These are phyloP conservation scores for Riparia riparia DNA, from an alignment of 2,113 vertebrate species.

Conservation along the genomic window DNA sequence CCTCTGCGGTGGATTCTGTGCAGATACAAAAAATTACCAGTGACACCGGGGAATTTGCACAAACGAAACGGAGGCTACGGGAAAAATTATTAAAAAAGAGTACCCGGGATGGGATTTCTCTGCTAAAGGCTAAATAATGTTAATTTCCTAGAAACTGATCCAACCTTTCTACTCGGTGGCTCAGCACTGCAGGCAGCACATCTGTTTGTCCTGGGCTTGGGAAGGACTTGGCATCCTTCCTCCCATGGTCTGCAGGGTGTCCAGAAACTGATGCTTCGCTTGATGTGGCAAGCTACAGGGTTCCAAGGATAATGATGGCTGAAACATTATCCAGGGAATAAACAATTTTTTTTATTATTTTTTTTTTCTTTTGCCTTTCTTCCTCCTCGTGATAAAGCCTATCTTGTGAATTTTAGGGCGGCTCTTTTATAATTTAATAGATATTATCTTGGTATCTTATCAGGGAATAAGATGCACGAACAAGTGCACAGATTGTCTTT, in stretches of 20 bases:
- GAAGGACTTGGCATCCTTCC: slow-evolving; percentile 58
- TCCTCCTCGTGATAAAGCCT: background rate
- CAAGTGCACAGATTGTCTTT: background rate
- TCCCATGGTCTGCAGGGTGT: slow-evolving; percentile 53
- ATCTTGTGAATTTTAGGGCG: background rate
- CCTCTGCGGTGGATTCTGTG: background rate
- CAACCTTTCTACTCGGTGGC: slow-evolving; percentile 23
- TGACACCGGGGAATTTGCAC: background rate
- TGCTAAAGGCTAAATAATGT: slow-evolving; percentile 50
- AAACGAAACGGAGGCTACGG: background rate
- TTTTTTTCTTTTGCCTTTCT: background rate
- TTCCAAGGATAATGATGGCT: slow-evolving; percentile 47
- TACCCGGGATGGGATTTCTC: background rate
- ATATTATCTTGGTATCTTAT: background rate
- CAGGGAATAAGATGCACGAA: background rate
- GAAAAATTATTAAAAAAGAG: slow-evolving; percentile 1
- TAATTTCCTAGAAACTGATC: slow-evolving; percentile 58
- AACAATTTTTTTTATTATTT: background rate
- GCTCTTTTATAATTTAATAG: background rate
- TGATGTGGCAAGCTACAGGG: slow-evolving; percentile 52
- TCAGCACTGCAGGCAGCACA: slow-evolving; percentile 64
- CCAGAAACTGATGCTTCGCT: slow-evolving; percentile 51
- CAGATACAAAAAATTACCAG: background rate
- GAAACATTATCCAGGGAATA: slow-evolving; percentile 16
- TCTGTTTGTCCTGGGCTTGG: slow-evolving; percentile 53